These are phyloP conservation scores for Stomatorhinus walkeri DNA, from an alignment of 2,797 vertebrate genomes.

Conservation along the genomic window DNA sequence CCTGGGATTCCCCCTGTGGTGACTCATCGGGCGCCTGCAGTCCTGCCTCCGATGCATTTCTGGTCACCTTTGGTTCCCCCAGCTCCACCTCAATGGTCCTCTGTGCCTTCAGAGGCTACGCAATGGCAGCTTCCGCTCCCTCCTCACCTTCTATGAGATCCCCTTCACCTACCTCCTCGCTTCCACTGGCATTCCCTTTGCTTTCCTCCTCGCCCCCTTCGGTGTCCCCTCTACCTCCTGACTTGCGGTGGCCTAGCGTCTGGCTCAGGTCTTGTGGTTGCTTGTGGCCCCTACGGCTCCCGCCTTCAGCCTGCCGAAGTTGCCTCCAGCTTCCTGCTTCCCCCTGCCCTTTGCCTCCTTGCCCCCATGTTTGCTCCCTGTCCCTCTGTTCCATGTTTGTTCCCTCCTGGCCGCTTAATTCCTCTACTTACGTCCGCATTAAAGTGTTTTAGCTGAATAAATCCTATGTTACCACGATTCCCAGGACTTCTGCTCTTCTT, in stretches of 20 bases:
- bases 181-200: too few relatives aligned
- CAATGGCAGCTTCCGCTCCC: not conserved
- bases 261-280: too few relatives aligned
- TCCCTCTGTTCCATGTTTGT: not conserved
- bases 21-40: not conserved
- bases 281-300: too few relatives aligned
- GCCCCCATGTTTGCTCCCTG: not conserved
- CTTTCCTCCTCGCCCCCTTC: not conserved
- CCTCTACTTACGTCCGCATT: too few relatives aligned
- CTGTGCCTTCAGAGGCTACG: not conserved
- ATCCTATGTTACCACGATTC: too few relatives aligned
- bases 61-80: not conserved
- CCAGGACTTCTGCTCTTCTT: too few relatives aligned
- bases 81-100: not conserved
- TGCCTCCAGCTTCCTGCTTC: too few relatives aligned
- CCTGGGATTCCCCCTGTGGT: not conserved
- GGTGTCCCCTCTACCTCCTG: not conserved
- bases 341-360: too few relatives aligned
- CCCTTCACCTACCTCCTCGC: too few relatives aligned
- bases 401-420: not conserved
- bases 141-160: not conserved
- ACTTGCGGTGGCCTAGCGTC: too few relatives aligned
- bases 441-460: too few relatives aligned
- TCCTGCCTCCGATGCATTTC: too few relatives aligned
- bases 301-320: not conserved